Evolutionary conservation across 2,888 invertebrate species (phyloP).

Genomic region (Spicauda simplicius): DNA sequence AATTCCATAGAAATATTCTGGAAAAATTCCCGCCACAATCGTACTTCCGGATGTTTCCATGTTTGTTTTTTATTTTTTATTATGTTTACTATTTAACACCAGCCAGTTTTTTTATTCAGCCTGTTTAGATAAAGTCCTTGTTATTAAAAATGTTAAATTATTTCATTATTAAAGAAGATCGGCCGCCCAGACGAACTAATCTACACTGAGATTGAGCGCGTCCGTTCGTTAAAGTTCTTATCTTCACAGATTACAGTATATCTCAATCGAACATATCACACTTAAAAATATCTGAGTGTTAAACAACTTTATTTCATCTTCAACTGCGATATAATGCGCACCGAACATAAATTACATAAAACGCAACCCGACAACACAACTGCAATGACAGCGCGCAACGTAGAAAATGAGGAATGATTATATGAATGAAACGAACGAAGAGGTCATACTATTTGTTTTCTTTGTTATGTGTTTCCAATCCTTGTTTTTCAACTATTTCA

Average conservation of each 20-base stretch:
- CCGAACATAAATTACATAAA: constrained; percentile 19
- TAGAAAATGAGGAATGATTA: not conserved
- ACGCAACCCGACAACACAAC: constrained; percentile 9
- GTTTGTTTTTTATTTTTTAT: constrained; percentile 15
- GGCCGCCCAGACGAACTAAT: constrained; percentile 78
- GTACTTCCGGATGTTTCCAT: constrained; percentile 49
- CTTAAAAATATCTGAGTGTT: constrained; percentile 1
- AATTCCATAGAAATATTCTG: constrained; percentile 79
- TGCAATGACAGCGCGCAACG: not conserved
- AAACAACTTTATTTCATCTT: constrained; percentile 33
- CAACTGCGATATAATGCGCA: constrained; percentile 17
- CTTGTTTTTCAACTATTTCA: too few species aligned
- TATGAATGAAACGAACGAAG: not conserved
- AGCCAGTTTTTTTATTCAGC: constrained; percentile 11
- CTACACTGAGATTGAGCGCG: constrained; percentile 86
- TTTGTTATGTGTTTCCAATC: not conserved
- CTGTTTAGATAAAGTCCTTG: not conserved
- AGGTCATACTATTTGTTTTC: not conserved
- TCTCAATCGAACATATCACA: constrained; percentile 17
- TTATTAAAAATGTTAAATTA: not conserved
- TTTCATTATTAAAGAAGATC: constrained; percentile 45
- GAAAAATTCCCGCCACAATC: constrained; percentile 70
- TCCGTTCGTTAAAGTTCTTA: constrained; percentile 50
- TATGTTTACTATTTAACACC: constrained; percentile 19
- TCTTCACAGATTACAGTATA: constrained; percentile 46